Base-by-base conservation (phyloP, 2,113 vertebrate species). In the Acrocephalus kingi region DNA sequence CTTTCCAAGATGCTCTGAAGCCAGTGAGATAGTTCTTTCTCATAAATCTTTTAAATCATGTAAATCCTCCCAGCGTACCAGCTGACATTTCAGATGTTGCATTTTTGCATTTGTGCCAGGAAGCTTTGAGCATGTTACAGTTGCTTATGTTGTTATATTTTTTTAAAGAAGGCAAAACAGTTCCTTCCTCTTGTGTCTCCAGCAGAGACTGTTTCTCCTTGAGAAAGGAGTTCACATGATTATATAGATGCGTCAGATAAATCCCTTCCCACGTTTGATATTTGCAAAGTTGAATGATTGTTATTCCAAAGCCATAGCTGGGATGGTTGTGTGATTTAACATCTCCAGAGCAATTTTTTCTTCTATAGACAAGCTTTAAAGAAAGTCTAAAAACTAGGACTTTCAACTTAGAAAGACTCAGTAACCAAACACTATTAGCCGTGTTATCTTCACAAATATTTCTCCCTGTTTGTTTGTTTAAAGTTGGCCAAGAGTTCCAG, bases 11-110 rank as follows among this genome's bases (percentile, higher is more conserved):
- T n/a, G 43, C 43, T 95, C 71, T 84, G 76, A 77, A 89, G 61
- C 45, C n/a, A n/a, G 54, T 55, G 31, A 84, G 89, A 87, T 28
- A 46, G 12, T 84, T 79, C 63, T 81, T 95, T 77, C 73, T 89
- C 61, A 72, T 75, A 85, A 96, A 55, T 89, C 56, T 73, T 92
- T 75, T 71, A 84, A 91, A 83, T 94, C 80, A 75, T 56, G 71
- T 83, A 71, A 88, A 84, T 92, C 72, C 84, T 92, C 77, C 85
- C 49, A 15, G 80, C 0, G 4, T 86, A 82, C 63, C 78, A 92
- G 79, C 82, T 96, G 92, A 95, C 93, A 88, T 97, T 97, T 98
- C 67, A 94, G 76, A 93, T 81, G 80, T 59, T 96, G 90, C 84
- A 92, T 96, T 97, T 97, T 96, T 97, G 95, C 88, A 59, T 41